Evolutionary conservation across 2,888 invertebrate species (phyloP).

Genomic region (Cheilosia impressa): DNA sequence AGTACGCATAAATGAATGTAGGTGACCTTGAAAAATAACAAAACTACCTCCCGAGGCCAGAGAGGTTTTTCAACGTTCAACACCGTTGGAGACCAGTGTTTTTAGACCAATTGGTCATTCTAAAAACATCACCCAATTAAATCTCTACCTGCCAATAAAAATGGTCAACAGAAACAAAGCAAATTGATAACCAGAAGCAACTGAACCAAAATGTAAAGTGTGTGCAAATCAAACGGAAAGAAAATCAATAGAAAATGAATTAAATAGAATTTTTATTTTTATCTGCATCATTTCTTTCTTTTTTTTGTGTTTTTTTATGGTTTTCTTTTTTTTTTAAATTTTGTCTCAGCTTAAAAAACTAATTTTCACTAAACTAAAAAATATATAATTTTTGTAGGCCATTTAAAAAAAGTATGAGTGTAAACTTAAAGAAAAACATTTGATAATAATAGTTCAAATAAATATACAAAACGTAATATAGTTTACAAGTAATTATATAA

Average conservation of each 20-base stretch:
- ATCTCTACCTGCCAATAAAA: background rate
- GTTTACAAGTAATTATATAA: slow-evolving; percentile 33
- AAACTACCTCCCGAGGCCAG: too few species aligned
- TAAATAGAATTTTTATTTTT: slow-evolving; percentile 66
- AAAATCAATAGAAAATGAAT: slow-evolving; percentile 54
- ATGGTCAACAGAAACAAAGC: background rate
- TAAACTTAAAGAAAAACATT: slow-evolving; percentile 46
- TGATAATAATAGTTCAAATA: slow-evolving; percentile 47
- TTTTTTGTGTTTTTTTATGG: slow-evolving; percentile 2
- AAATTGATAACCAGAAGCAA: slow-evolving; percentile 4
- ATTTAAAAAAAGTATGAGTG: slow-evolving; percentile 47
- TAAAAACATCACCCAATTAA: too few species aligned
- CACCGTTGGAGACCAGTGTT: too few species aligned
- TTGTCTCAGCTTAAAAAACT: slow-evolving; percentile 40
- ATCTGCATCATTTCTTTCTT: slow-evolving; percentile 21
- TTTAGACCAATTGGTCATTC: too few species aligned
- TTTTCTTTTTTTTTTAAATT: slow-evolving; percentile 33
- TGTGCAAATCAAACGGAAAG: slow-evolving; percentile 24
- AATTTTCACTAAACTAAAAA: slow-evolving; percentile 61
- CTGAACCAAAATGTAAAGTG: background rate
- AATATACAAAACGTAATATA: slow-evolving; percentile 64
- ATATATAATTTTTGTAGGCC: slow-evolving; percentile 55
- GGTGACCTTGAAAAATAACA: too few species aligned
- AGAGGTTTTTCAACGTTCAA: too few species aligned
- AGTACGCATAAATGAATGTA: too few species aligned